phyloP scores from a whole-genome alignment of 2,113 vertebrate species.

The Tetrao urogallus region DNA sequence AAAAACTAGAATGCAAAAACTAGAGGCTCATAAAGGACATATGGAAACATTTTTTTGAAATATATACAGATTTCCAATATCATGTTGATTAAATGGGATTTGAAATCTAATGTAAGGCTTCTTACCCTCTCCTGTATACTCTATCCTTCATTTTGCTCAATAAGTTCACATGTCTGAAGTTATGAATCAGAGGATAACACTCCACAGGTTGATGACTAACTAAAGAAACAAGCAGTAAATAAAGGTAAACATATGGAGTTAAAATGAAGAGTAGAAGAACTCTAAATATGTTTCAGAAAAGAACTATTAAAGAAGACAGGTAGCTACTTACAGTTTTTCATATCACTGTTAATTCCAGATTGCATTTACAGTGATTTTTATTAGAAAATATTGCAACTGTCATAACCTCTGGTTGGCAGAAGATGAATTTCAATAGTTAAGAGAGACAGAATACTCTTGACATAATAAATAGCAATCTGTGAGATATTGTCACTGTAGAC shows the following conservation, averaged over 20 bases:
- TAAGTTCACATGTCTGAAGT: not conserved
- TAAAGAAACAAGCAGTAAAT: not conserved
- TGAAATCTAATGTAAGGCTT: not conserved
- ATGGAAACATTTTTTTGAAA: not conserved
- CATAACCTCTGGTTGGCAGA: not conserved
- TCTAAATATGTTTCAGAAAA: not conserved
- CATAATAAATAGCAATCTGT: not conserved
- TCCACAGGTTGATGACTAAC: not conserved
- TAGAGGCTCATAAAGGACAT: not conserved
- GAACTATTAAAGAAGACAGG: not conserved
- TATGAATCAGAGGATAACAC: rapidly evolving
- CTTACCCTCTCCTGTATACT: not conserved
- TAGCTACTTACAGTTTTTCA: not conserved
- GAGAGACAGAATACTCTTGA: not conserved
- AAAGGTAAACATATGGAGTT: not conserved
- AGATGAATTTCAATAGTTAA: not conserved
- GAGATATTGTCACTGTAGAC: not conserved
- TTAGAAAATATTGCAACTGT: not conserved
- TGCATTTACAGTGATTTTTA: not conserved
- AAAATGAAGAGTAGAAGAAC: not conserved
- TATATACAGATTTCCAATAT: not conserved
- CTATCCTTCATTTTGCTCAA: not conserved
- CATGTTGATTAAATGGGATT: not conserved
- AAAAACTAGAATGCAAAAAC: not conserved
- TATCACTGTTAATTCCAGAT: not conserved